Evolutionary conservation across 2,888 invertebrate species (phyloP).

Genomic region (Drosophila infuscata): DNA sequence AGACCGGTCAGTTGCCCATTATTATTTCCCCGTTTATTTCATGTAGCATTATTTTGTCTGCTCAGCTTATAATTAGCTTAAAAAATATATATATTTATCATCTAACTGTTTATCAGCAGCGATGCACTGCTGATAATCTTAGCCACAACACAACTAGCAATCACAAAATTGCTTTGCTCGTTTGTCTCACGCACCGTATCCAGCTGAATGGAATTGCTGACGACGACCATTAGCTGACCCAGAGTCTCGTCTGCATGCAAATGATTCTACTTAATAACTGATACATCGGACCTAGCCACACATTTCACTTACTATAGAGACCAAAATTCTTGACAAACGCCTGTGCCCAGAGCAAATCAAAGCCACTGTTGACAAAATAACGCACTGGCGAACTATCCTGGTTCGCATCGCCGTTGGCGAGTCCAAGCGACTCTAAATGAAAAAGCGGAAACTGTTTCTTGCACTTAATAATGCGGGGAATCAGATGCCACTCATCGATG

Average conservation of each 20-base stretch:
- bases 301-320: conserved; percentile 45
- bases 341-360: conserved; percentile 51
- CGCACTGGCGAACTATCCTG: conserved; percentile 54
- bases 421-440: conserved; percentile 50
- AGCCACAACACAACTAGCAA: conserved; percentile 48
- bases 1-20: too few species aligned
- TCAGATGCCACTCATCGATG: conserved; percentile 58
- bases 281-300: neutral
- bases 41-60: too few species aligned
- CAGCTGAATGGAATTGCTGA: conserved; percentile 31
- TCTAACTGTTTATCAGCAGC: conserved; percentile 44
- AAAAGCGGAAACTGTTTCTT: conserved; percentile 59
- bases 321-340: conserved; percentile 60
- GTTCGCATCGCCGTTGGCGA: conserved; percentile 39
- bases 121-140: conserved; percentile 32
- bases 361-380: conserved; percentile 49
- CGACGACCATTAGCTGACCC: conserved; percentile 46
- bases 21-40: too few species aligned
- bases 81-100: neutral
- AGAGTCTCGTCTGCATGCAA: conserved; percentile 47
- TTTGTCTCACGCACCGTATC: conserved; percentile 20
- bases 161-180: conserved; percentile 13
- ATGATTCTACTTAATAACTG: neutral
- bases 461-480: conserved; percentile 56
- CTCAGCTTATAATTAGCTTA: too few species aligned